phyloP scores from a whole-genome alignment of 2,888 invertebrate genomes.

The Hecatera dysodea region DNA sequence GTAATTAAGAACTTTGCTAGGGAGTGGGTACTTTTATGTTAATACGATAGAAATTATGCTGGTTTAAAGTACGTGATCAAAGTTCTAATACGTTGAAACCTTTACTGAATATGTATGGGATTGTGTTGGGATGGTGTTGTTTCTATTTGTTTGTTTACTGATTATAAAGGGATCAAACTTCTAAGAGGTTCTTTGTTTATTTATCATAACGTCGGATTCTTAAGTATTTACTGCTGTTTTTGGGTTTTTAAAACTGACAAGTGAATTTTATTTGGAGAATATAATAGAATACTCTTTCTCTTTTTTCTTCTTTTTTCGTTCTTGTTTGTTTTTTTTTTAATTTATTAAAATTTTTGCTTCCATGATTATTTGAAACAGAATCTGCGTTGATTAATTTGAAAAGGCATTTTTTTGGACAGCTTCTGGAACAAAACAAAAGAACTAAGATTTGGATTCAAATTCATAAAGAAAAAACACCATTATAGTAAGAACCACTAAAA shows the following conservation, averaged over 20 bases:
- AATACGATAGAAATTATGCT: conserved; percentile 79
- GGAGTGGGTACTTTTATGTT: conserved; percentile 75
- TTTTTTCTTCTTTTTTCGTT: too few relatives aligned
- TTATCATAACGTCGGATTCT: conserved; percentile 49
- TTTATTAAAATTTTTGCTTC: conserved; percentile 24
- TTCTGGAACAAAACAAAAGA: background rate
- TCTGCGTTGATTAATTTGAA: background rate
- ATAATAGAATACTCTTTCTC: too few relatives aligned
- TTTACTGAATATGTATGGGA: conserved; percentile 79
- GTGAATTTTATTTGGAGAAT: conserved; percentile 21
- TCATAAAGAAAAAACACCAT: too few relatives aligned
- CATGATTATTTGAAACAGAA: conserved; percentile 1
- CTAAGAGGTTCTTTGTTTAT: conserved; percentile 53
- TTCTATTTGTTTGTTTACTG: conserved; percentile 61
- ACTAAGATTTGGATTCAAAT: background rate
- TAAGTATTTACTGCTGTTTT: conserved; percentile 30
- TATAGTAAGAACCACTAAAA: background rate
- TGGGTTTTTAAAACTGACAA: conserved; percentile 36
- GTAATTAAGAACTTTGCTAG: conserved; percentile 83
- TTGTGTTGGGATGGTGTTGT: conserved; percentile 51
- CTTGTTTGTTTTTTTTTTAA: too few relatives aligned
- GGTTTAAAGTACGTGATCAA: conserved; percentile 79
- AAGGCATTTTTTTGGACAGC: background rate
- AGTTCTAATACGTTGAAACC: conserved; percentile 78
- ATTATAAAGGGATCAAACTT: conserved; percentile 60